A percentile compares a stretch with the other conserved stretches of the same genome.
phyloP scores from a whole-genome alignment of 2,113 vertebrate genomes.

The Passer montanus region DNA sequence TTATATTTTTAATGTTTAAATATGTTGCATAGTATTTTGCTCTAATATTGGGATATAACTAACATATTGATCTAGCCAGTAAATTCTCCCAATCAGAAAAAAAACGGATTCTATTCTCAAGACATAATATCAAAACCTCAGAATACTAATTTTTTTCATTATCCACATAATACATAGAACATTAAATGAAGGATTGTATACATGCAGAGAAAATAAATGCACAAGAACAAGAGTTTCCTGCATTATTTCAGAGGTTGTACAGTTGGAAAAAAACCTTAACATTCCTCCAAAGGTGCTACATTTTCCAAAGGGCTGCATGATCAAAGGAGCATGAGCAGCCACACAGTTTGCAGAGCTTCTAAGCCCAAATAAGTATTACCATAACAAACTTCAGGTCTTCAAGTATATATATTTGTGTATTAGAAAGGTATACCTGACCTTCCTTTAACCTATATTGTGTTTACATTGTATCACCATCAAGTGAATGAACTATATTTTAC shows the following conservation, averaged over 20 bases:
- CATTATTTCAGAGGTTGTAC: background rate
- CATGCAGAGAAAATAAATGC: background rate
- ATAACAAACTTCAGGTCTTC: background rate
- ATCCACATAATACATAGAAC: background rate
- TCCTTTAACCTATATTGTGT: background rate
- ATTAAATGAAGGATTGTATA: background rate
- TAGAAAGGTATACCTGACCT: background rate
- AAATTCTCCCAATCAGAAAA: background rate
- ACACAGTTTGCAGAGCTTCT: background rate
- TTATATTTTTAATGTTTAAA: background rate
- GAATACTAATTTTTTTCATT: background rate
- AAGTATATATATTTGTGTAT: background rate
- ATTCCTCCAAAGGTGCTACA: background rate
- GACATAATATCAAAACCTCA: background rate
- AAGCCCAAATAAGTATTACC: background rate
- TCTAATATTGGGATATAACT: background rate
- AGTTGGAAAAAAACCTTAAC: background rate
- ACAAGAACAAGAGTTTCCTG: background rate
- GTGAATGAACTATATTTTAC: background rate
- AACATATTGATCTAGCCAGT: background rate
- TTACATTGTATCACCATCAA: background rate
- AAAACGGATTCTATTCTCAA: background rate
- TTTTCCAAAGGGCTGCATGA: background rate
- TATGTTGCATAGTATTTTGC: background rate
- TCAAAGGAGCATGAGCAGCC: background rate